Evolutionary conservation across 2,888 invertebrate species (phyloP).

Genomic region (Mythimna ferrago): DNA sequence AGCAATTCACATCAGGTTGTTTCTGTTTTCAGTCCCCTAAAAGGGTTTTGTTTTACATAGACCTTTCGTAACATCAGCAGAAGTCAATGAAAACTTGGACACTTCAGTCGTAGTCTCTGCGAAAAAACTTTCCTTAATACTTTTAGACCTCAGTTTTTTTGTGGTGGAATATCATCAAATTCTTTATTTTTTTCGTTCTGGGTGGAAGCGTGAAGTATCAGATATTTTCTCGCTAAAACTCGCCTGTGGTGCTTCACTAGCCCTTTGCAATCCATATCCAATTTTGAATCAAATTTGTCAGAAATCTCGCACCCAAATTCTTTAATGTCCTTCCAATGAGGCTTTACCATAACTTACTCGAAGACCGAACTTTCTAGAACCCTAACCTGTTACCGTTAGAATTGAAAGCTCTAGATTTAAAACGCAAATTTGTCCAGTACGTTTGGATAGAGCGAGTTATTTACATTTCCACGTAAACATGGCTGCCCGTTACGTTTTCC

Average conservation of each 20-base stretch:
- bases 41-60: neutral
- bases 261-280: no score
- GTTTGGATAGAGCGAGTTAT: slow-evolving; percentile 46
- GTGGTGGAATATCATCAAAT: no score
- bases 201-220: no score
- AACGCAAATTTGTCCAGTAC: slow-evolving; percentile 54
- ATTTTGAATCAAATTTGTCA: neutral
- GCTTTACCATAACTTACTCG: neutral
- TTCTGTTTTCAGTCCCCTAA: neutral
- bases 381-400: slow-evolving; percentile 14
- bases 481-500: slow-evolving; percentile 52
- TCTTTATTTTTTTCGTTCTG: no score
- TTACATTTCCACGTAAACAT: slow-evolving; percentile 59
- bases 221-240: no score
- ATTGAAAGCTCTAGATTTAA: slow-evolving; percentile 56
- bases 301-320: neutral
- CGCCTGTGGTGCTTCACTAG: no score
- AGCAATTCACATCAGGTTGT: neutral
- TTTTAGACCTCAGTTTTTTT: neutral
- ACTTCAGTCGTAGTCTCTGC: neutral
- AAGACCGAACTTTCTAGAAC: slow-evolving; percentile 43
- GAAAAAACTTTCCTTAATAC: neutral
- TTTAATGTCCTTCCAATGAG: neutral
- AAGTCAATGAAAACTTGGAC: neutral
- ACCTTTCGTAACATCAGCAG: neutral